Conservation (phyloP, 2,888 invertebrate species). For the Stenurella melanura region DNA sequence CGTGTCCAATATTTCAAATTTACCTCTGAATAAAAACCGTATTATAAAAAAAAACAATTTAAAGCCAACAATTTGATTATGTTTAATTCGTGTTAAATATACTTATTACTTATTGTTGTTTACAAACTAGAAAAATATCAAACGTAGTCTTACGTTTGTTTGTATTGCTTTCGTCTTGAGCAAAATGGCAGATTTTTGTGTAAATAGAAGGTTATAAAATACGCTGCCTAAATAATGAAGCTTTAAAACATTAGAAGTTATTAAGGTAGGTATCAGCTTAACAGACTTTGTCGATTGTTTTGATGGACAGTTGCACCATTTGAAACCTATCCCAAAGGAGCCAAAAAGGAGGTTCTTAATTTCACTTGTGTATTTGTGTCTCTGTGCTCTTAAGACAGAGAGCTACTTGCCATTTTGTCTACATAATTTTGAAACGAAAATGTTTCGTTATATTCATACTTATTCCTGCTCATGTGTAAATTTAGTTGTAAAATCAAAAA, state of each 20-base stretch:
- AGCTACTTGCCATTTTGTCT: too few species aligned
- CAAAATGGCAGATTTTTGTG: not conserved
- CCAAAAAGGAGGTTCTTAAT: too few species aligned
- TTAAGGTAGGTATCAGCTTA: not conserved
- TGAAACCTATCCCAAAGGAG: too few species aligned
- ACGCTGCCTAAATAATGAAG: not conserved
- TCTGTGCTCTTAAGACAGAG: too few species aligned
- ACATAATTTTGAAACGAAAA: too few species aligned
- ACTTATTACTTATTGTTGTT: not conserved
- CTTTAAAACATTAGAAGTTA: not conserved
- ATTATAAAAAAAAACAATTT: not conserved
- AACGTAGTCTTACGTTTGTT: not conserved
- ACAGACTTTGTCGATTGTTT: not conserved
- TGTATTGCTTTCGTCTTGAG: conserved; percentile 1
- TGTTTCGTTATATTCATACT: too few species aligned
- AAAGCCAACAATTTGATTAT: not conserved
- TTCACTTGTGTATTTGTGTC: too few species aligned
- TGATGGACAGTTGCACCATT: not conserved
- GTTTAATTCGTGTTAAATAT: not conserved
- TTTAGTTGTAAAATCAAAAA: too few species aligned
- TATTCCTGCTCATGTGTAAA: too few species aligned
- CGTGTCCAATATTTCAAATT: too few species aligned
- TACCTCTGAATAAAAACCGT: too few species aligned
- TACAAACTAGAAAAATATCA: not conserved
- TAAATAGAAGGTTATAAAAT: not conserved